These are phyloP conservation scores for Helobdella robusta DNA, from an alignment of 2,888 invertebrate genomes.

Conservation along the genomic window DNA sequence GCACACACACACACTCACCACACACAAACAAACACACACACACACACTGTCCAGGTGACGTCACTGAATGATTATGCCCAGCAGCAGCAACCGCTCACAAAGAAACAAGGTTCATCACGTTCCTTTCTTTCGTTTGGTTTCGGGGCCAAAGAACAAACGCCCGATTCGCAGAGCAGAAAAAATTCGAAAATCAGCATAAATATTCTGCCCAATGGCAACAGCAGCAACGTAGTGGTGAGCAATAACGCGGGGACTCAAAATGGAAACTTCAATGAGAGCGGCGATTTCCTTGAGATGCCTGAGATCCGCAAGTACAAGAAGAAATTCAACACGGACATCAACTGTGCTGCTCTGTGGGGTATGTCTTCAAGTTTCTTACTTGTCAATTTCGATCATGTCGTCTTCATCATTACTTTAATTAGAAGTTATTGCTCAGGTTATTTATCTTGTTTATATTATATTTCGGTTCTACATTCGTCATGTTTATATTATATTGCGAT, in stretches of 20 bases:
- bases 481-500: no score
- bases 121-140: conserved; percentile 73
- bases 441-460: no score
- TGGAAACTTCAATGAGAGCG: conserved; percentile 72
- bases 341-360: conserved; percentile 98
- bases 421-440: no score
- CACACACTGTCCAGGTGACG: no score
- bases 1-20: no score
- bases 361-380: conserved; percentile 42
- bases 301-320: conserved; percentile 99
- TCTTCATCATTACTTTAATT: no score
- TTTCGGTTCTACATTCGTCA: no score
- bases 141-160: conserved; percentile 48
- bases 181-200: background rate
- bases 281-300: conserved; percentile 80
- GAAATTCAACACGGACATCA: conserved; percentile 95
- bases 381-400: no score
- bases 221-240: conserved; percentile 32
- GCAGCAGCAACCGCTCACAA: conserved; percentile 50
- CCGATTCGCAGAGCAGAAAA: conserved; percentile 28
- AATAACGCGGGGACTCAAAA: conserved; percentile 80
- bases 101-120: conserved; percentile 19
- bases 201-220: conserved; percentile 52
- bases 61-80: conserved; percentile 69
- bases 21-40: no score